phyloP scores from a whole-genome alignment of 2,888 invertebrate genomes.

The Euclidia mi region DNA sequence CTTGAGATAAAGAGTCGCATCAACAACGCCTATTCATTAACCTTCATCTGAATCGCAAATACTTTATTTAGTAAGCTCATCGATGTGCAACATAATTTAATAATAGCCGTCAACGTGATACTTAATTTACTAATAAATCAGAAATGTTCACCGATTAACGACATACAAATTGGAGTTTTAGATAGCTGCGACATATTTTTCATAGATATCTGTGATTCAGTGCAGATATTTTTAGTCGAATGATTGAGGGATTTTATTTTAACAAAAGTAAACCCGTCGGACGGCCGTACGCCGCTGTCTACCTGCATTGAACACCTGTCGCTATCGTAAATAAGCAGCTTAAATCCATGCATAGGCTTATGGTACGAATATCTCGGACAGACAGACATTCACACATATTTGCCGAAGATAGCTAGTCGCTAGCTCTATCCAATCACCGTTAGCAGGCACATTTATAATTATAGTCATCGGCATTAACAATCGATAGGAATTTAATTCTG shows the following conservation, averaged over 20 bases:
- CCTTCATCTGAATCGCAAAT: too few species aligned
- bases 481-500: neutral
- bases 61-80: too few species aligned
- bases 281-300: conserved; percentile 65
- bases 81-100: too few species aligned
- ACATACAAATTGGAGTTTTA: neutral
- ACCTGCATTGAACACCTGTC: conserved; percentile 88
- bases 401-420: too few species aligned
- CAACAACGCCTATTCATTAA: too few species aligned
- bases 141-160: too few species aligned
- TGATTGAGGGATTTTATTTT: conserved; percentile 62
- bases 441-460: neutral
- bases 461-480: neutral
- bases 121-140: too few species aligned
- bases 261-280: conserved; percentile 66
- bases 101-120: too few species aligned
- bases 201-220: conserved; percentile 16
- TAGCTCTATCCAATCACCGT: too few species aligned
- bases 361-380: conserved; percentile 4
- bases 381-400: neutral
- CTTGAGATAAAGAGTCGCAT: conserved; percentile 8
- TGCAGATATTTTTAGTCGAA: conserved; percentile 47
- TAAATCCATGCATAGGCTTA: conserved; percentile 39
- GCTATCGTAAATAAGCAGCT: conserved; percentile 63
- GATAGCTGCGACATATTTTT: neutral